Base-by-base conservation (phyloP, 2,888 invertebrate genomes). In the Galerucella pusilla region DNA sequence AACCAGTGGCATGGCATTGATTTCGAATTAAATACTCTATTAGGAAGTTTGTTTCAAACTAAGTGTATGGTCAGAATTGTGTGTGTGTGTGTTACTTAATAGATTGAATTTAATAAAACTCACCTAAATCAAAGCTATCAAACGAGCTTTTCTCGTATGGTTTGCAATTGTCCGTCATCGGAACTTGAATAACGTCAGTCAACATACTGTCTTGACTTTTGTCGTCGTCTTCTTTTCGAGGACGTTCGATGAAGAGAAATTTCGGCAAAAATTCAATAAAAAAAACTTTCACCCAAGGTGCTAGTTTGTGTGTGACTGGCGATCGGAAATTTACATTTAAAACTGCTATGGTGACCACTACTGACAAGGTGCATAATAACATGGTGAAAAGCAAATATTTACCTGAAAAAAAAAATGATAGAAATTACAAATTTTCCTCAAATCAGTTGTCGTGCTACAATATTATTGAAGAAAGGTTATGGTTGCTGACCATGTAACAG, bases 311-410 rank as follows among this genome's bases (percentile, higher is more conserved):
- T 79, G 97, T 97, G 76, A 97, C 96, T 57, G 97, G 97, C 77
- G 96, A 96, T 83, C 94, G 91, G 90, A 94, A 96, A 90, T 97
- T 97, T 85, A 97, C 95, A 88, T 97, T 97, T 85, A 97, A 91
- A 88, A 97, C 97, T 84, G 95, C 95, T 88, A 97, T 97, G 85
- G 97, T 97, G 85, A 96, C 96, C 82, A 97, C 95, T 85, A 97
- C 96, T 80, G 96, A 97, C 81, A 97, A 90, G 80, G 97, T 97
- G 85, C 97, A 97, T 85, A 97, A 91, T 89, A 96, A 94, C 97
- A 97, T 97, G 81, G 97, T 97, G 89, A 97, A 97, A 83, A 97
- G 91, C 83, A 97, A 91, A 90, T 97, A 97, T 90, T 96, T 79
- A 72, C 79, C 79, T 79, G 59, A 66, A 65, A 65, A 10, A 42